Evolutionary conservation across 30 jellyfish, hydroid and myxozoan genomes (phyloP).

Genomic region (Catostylus mosaicus): DNA sequence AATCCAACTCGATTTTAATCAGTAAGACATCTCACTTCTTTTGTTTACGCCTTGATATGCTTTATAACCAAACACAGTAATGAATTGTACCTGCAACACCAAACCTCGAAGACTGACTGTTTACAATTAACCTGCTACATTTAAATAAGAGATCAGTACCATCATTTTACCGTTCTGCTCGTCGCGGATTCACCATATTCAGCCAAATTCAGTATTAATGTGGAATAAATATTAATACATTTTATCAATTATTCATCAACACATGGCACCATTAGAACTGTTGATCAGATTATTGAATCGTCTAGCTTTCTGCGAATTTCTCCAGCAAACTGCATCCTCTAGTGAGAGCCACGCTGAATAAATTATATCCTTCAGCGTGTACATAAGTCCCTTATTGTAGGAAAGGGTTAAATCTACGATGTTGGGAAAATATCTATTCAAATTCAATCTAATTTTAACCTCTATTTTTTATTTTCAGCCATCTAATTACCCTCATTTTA

Average conservation of each 20-base stretch:
- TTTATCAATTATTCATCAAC: background rate
- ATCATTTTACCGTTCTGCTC: background rate
- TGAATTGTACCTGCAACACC: background rate
- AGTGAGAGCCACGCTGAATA: background rate
- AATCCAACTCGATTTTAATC: too few relatives aligned
- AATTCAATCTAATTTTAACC: too few relatives aligned
- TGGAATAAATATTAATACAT: background rate
- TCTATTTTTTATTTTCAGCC: too few relatives aligned
- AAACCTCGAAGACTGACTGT: background rate
- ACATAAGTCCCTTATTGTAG: too few relatives aligned
- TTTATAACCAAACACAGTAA: background rate
- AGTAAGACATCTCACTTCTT: background rate
- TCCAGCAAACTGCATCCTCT: background rate
- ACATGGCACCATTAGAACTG: conserved; percentile 9
- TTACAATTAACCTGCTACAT: background rate
- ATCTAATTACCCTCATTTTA: too few relatives aligned
- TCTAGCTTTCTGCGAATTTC: background rate
- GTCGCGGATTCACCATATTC: background rate
- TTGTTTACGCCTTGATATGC: background rate
- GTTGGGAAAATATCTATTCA: too few relatives aligned
- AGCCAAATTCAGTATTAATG: background rate
- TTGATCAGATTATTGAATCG: conserved; percentile 1
- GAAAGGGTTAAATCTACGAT: too few relatives aligned
- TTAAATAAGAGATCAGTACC: background rate
- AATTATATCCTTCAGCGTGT: background rate